Conservation (phyloP, 2,797 vertebrate species). For the Tenualosa thibaudeaui region DNA sequence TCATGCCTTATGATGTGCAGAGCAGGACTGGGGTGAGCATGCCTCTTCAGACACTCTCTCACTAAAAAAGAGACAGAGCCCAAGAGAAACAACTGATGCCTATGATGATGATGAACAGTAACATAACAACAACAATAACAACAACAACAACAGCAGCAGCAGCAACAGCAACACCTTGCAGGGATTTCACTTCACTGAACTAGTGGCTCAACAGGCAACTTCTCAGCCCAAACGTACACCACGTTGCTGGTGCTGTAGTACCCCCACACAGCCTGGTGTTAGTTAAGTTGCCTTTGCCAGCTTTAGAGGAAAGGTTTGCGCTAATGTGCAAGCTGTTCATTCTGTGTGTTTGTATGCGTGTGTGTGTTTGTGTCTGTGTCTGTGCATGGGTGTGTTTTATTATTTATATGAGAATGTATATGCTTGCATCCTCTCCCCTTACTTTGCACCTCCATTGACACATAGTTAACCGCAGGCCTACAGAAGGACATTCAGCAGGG, state of each 20-base stretch:
- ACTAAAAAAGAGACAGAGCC: neutral
- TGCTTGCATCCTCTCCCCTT: neutral
- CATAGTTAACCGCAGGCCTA: neutral
- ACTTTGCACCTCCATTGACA: too few species aligned
- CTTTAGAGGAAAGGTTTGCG: neutral
- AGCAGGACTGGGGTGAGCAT: neutral
- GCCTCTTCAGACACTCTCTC: neutral
- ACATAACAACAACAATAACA: neutral
- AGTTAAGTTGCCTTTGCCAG: neutral
- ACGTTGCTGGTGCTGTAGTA: too few species aligned
- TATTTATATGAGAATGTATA: neutral
- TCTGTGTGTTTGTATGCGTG: neutral
- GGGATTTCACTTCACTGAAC: neutral
- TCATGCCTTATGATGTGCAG: neutral
- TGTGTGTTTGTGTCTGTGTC: neutral
- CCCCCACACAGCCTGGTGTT: neutral
- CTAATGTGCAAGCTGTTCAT: conserved; percentile 14
- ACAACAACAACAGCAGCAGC: neutral
- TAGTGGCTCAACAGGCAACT: neutral
- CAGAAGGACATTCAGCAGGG: neutral
- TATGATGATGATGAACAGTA: too few species aligned
- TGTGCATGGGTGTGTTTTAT: neutral
- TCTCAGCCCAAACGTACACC: neutral
- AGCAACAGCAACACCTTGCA: conserved; percentile 1
- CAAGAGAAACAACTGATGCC: neutral